Base-by-base conservation (phyloP, 2,888 invertebrate genomes). In the Ophion ventricosus region DNA sequence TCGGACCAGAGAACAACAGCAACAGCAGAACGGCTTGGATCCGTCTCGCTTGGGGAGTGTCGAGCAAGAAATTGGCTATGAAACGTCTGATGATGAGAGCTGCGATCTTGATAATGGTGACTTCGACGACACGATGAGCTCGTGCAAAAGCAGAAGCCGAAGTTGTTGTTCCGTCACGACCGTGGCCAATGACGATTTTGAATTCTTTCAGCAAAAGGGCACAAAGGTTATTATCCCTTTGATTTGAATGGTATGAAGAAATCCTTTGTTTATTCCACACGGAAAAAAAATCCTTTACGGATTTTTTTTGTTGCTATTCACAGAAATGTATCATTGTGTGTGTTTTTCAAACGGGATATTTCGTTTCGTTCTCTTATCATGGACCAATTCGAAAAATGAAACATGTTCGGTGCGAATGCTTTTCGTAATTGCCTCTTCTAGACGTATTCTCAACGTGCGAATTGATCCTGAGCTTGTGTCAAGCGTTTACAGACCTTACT, bases 151-250 rank as follows among this genome's bases (percentile, higher is more conserved):
- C 86, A 93, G 94, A 54, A 94, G 94, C 61, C 90, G 92, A 23
- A 95, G 95, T 87, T 94, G 94, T 63, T 95, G 94, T 85, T 95
- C 95, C 8, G 95, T 95, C 56, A 95, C 95, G 1, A 95, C 95
- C 0, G 95, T 95, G 85, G 95, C 95, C 35, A 95, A 95, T 88
- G 95, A 95, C 88, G 95, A 95, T 90, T 95, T 95, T 89, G 95
- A 95, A 87, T 95, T 95, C 90, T 95, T 94, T 87, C 94, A 94
- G 87, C 93, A 93, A 83, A 93, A 94, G 83, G 92, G 89, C 80
- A 90, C 90, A 70, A 91, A 92, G 91, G 92, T 92, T 87, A 75
- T 56, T 83, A 69, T 70, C 54, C 59, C 26, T 70, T 54, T 79
- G 74, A 70, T 83, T 74, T 80, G 61, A 80, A 59, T 75, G 20